Conservation (phyloP, 1,140 invertebrate genomes). For the Scaptomyza pallida region DNA sequence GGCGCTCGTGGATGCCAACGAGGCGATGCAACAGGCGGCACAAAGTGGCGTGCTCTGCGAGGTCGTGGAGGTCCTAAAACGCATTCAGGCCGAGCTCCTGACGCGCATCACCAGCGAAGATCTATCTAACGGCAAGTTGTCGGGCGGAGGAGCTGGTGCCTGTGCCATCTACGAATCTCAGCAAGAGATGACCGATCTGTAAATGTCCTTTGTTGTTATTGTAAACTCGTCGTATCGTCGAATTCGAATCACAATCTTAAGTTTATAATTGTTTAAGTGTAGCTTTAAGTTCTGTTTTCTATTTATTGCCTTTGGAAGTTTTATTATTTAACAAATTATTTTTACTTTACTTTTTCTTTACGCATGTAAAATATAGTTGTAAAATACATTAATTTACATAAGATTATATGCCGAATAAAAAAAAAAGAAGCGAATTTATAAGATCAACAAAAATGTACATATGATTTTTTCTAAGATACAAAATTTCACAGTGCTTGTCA, state of each 20-base stretch:
- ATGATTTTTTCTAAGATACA: neutral
- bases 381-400: conserved; percentile 9
- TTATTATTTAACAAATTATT: conserved; percentile 44
- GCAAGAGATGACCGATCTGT: conserved; percentile 82
- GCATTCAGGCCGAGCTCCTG: conserved; percentile 76
- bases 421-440: conserved; percentile 25
- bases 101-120: conserved; percentile 72
- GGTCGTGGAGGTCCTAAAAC: conserved; percentile 77
- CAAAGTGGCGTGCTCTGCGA: conserved; percentile 76
- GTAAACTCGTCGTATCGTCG: conserved; percentile 46
- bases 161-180: conserved; percentile 72
- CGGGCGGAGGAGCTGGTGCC: conserved; percentile 13
- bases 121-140: conserved; percentile 32
- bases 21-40: conserved; percentile 84
- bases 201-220: conserved; percentile 65
- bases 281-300: conserved; percentile 54
- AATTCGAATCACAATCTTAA: conserved; percentile 57
- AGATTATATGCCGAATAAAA: conserved; percentile 19
- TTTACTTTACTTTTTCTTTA: conserved; percentile 47
- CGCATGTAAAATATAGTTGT: conserved; percentile 67
- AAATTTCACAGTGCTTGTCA: too few relatives aligned
- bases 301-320: conserved; percentile 72
- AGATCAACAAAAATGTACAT: neutral
- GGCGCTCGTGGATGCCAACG: conserved; percentile 85
- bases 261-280: conserved; percentile 29